phyloP scores from a whole-genome alignment of 2,888 invertebrate genomes.

The Axea sp. region DNA sequence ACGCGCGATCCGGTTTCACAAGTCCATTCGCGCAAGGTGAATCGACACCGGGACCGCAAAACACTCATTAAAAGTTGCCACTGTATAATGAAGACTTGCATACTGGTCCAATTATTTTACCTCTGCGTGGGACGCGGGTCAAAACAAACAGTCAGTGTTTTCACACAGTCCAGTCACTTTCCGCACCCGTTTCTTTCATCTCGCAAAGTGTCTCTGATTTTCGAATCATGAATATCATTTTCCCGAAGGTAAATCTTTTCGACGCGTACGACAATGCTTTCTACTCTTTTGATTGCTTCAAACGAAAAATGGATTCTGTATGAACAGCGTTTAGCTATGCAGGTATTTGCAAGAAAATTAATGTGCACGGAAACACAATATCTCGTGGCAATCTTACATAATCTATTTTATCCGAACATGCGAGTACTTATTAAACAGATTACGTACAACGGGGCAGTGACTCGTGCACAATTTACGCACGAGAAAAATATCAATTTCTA shows the following conservation, averaged over 20 bases:
- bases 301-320: too few species aligned
- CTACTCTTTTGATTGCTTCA: too few species aligned
- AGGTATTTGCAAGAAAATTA: not conserved
- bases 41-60: slow-evolving; percentile 46
- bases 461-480: not conserved
- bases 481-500: slow-evolving; percentile 1
- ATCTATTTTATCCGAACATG: slow-evolving; percentile 13
- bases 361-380: slow-evolving; percentile 2
- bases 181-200: not conserved
- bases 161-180: not conserved
- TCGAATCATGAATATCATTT: slow-evolving; percentile 20
- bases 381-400: slow-evolving; percentile 16
- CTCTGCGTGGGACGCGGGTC: slow-evolving; percentile 59
- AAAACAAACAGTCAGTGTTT: slow-evolving; percentile 43
- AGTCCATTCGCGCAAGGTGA: slow-evolving; percentile 45
- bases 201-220: not conserved
- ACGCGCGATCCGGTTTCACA: slow-evolving; percentile 59
- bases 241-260: slow-evolving; percentile 14
- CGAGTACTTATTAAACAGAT: slow-evolving; percentile 12
- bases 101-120: slow-evolving; percentile 57
- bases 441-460: slow-evolving; percentile 15
- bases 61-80: slow-evolving; percentile 36
- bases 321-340: not conserved
- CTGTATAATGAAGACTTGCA: slow-evolving; percentile 62
- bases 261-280: not conserved